phyloP scores from a whole-genome alignment of 2,888 invertebrate genomes.

The Pocota personata region DNA sequence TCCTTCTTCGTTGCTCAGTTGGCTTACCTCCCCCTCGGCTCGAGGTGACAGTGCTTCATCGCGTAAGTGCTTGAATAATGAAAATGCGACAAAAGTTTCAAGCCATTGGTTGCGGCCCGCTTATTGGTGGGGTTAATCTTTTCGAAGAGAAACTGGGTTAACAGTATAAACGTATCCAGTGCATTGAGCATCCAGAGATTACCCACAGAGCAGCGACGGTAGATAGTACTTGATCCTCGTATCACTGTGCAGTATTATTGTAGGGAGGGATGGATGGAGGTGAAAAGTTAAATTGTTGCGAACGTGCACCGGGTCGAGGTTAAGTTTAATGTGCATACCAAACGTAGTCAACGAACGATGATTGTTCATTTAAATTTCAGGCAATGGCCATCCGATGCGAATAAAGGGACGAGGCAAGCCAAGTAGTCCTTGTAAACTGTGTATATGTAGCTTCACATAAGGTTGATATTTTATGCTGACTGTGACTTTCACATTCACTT shows the following conservation, averaged over 20 bases:
- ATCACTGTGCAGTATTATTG: background rate
- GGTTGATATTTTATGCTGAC: constrained; percentile 1
- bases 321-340: constrained; percentile 39
- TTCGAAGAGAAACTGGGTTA: constrained; percentile 50
- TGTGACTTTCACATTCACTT: constrained; percentile 39
- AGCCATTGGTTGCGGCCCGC: constrained; percentile 55
- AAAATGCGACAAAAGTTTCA: constrained; percentile 70
- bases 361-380: constrained; percentile 60
- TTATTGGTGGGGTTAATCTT: constrained; percentile 43
- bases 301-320: constrained; percentile 58
- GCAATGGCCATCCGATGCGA: constrained; percentile 11
- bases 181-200: constrained; percentile 59
- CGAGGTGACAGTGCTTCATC: constrained; percentile 58
- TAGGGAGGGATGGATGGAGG: background rate
- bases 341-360: constrained; percentile 54
- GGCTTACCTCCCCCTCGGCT: background rate
- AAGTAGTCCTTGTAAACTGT: constrained; percentile 8
- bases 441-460: background rate
- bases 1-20: constrained; percentile 10
- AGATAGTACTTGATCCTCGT: background rate
- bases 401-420: background rate
- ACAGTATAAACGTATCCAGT: constrained; percentile 62
- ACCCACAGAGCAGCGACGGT: background rate
- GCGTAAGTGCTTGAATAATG: constrained; percentile 69
- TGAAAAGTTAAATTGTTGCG: constrained; percentile 42